phyloP scores from a whole-genome alignment of 2,797 vertebrate species.

The Lepus oiostolus region DNA sequence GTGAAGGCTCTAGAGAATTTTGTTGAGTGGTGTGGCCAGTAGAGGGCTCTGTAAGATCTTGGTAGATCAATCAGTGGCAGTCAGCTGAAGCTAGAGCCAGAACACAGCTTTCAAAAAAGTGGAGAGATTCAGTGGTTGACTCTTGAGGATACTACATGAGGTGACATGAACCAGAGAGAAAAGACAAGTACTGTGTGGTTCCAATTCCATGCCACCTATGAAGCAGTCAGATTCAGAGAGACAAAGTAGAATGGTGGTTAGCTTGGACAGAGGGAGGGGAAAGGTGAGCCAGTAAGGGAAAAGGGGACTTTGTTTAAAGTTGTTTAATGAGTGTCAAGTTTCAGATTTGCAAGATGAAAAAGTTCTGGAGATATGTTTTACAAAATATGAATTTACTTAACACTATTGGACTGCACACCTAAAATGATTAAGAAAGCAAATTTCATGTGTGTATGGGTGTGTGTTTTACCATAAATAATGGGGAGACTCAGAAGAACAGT shows the following conservation, averaged over 20 bases:
- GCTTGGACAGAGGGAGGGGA: neutral
- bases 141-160: neutral
- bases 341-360: neutral
- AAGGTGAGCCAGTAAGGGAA: too few relatives aligned
- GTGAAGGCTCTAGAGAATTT: neutral
- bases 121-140: neutral
- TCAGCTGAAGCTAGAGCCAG: too few relatives aligned
- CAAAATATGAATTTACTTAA: neutral
- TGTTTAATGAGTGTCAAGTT: neutral
- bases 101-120: neutral
- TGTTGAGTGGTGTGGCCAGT: neutral
- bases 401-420: neutral
- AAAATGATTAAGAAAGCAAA: neutral
- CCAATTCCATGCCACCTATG: neutral
- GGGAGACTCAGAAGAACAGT: neutral
- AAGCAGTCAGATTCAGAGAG: neutral
- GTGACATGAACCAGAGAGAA: neutral
- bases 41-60: neutral
- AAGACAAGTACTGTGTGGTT: neutral
- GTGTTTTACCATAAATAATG: neutral
- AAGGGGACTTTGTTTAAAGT: neutral
- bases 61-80: neutral
- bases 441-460: neutral
- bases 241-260: neutral
- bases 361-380: neutral